Evolutionary conservation across 2,888 invertebrate genomes (phyloP), one percentile per base, ranked within the genome.

Genomic region (Hymenopus coronatus): DNA sequence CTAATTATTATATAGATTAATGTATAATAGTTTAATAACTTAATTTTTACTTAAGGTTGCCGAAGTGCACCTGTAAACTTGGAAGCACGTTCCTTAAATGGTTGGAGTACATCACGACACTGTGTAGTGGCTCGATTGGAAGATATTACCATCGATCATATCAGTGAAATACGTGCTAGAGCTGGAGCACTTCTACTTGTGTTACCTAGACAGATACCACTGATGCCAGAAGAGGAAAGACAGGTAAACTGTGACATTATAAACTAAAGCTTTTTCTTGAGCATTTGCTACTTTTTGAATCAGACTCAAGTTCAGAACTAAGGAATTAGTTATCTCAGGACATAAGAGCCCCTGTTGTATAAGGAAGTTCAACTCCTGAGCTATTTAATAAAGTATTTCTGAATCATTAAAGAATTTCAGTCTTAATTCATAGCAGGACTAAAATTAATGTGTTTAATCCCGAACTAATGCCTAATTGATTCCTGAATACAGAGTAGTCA

Each of bases 111-210:
- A 27, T 96, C 97, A n/a, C 95, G 98, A 84, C 97, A 98, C 93
- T 98, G 98, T 93, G 96, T 98, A 3, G 95, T 98, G 27, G 95
- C 97, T 4, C 95, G 96, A 91, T 94, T 98, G 54, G 95, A 97
- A 91, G 98, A 98, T 91, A 94, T 99, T 90, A 96, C 97, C 0
- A 94, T 97, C 84, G 96, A 97, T 88, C 96, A 96, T 92, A 97
- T 97, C 92, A 94, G 96, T 91, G 96, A 96, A 91, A 95, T 98
- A 90, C 94, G 96, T 28, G 94, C 94, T 91, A 97, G 96, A 93
- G 98, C 98, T 8, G 98, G 98, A 1, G 98, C 97, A 1, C 93
- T 99, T 88, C 94, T 99, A n/a, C 94, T 98, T 14, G 95, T 98
- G 90, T 92, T 99, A 91, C 98, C 98, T 0, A 94, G 96, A 91